Base-by-base conservation (phyloP, 2,797 vertebrate genomes). In the Channa striata region DNA sequence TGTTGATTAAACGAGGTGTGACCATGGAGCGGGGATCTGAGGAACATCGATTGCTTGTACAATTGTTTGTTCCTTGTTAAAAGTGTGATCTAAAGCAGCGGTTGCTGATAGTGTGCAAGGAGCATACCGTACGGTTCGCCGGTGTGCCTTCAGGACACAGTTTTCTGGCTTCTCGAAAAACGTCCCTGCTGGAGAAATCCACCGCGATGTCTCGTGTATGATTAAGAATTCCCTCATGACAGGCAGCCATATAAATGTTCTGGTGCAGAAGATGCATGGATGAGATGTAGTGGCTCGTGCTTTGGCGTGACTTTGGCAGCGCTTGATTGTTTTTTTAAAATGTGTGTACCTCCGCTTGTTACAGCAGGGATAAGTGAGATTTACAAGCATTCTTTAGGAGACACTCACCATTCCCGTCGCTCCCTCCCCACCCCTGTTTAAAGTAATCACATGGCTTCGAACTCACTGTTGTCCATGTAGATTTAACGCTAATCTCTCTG, bases 1-100 rank as follows among this genome's bases (percentile, higher is more conserved):
- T 86, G 88, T 90, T 92, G 92, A 93, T 93, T 92, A 92, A 92
- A 93, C 84, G 80, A 91, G 90, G 89, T 93, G 92, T 92, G 90
- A 91, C 91, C 89, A 84, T 85, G 87, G 87, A 81, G 84, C 81
- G 48, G 69, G 86, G 73, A 91, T 93, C 84, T 83, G 86, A 90
- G 83, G 85, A 86, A 81, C 90, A 92, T 93, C 87, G 89, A 92
- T 92, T 91, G 87, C 84, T 88, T 80, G 86, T 86, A 89, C 85
- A 86, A 91, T 84, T 85, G 88, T 91, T 93, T 91, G 90, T 91
- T 92, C 84, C 90, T 91, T 91, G 91, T 92, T 93, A 91, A 91
- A 89, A 89, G 88, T 77, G 82, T 85, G 87, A 92, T 89, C 84
- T 90, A 90, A 91, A 91, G 87, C 89, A 87, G 85, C 82, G 49